phyloP scores from a whole-genome alignment of 2,797 vertebrate genomes.

The Novumbra hubbsi region DNA sequence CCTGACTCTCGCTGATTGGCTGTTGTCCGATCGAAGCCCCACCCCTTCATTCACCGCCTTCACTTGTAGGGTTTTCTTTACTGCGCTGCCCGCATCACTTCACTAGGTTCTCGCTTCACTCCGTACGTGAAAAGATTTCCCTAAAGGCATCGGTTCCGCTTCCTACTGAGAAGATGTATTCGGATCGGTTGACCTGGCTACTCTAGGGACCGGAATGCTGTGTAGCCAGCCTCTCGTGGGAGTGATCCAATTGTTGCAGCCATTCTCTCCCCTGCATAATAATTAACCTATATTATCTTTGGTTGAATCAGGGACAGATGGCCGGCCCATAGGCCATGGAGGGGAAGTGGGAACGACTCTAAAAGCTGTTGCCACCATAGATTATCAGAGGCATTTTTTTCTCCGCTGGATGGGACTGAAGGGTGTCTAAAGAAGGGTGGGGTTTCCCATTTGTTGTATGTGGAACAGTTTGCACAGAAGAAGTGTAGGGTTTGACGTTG shows the following conservation, averaged over 20 bases:
- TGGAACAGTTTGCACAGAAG: slow-evolving; percentile 21
- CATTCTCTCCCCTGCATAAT: slow-evolving; percentile 60
- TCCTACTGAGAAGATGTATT: slow-evolving; percentile 28
- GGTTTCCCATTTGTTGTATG: slow-evolving; percentile 11
- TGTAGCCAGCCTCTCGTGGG: slow-evolving; percentile 33
- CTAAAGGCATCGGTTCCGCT: not conserved
- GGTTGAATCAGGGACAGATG: slow-evolving; percentile 65
- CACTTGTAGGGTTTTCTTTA: too few relatives aligned
- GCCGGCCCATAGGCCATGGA: slow-evolving; percentile 41
- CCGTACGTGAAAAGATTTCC: not conserved
- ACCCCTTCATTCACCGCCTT: not conserved
- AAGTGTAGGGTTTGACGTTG: slow-evolving; percentile 23
- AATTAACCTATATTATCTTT: slow-evolving; percentile 60
- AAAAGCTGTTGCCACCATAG: slow-evolving; percentile 34
- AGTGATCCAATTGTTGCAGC: slow-evolving; percentile 54
- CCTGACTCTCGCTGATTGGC: too few relatives aligned
- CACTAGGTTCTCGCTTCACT: too few relatives aligned
- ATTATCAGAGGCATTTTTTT: slow-evolving; percentile 36
- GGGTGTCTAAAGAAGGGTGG: slow-evolving; percentile 9
- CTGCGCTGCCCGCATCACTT: not conserved
- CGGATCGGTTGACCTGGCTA: slow-evolving; percentile 44
- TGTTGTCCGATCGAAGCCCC: not conserved
- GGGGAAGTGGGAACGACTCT: slow-evolving; percentile 31
- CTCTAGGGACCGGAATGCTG: slow-evolving; percentile 46
- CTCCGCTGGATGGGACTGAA: slow-evolving; percentile 8